Evolutionary conservation across 2,113 vertebrate genomes (phyloP), one percentile per base, ranked within the genome.

Genomic region (Alligator mississippiensis): DNA sequence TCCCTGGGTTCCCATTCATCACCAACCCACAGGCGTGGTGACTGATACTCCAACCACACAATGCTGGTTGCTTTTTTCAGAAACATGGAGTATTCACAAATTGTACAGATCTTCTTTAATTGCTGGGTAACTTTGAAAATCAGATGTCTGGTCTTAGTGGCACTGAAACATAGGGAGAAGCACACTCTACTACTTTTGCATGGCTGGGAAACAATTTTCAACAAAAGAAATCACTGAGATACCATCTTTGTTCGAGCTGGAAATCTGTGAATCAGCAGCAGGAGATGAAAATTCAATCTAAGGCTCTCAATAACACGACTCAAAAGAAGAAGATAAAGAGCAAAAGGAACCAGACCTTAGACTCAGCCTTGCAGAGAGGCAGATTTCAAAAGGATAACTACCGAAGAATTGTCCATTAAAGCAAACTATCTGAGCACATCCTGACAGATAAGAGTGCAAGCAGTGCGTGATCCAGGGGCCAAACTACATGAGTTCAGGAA

Each of bases 341-440:
- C 47, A 79, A 88, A 90, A 66, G 81, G 84, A 88, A 76, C 5
- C 1, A 1, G 92, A 28, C 57, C 77, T 82, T 9, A 21, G 59
- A 1, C 77, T 78, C 63, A 55, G 66, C 84, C 77, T 25, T 28
- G 70, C 70, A 24, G 70, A 68, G 60, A 0, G 9, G 84, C 54
- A 80, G 94, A 60, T 82, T 88, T 76, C 74, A 22, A 30, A 68
- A 57, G 90, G 80, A 90, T 80, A 93, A 90, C 81, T 81, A 63
- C 63, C 57, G 63, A 77, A 64, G 92, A 93, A 93, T 47, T 30
- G 80, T 81, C 74, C 90, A 80, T 90, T 82, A 87, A 82, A 87
- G 80, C 13, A 1, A 77, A 82, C 30, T 10, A 70, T 47, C 57
- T 3, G 28, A 79, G 47, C 6, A 30, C 27, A 25, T 61, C 68